Conservation (phyloP, 2,888 invertebrate genomes). For the Alentia gelatinosa region DNA sequence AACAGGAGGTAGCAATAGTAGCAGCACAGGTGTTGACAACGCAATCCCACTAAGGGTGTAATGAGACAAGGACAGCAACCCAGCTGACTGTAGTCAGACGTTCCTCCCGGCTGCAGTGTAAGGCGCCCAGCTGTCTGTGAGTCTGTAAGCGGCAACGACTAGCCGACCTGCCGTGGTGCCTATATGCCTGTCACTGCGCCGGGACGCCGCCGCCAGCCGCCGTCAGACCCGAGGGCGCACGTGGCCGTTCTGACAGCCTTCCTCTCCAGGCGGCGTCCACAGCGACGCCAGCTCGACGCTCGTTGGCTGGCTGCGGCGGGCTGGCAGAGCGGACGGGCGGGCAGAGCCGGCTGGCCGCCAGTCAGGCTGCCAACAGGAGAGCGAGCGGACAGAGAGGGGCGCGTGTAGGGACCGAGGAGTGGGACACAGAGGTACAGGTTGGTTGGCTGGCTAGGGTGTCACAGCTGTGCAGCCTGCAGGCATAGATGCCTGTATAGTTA, state of each 20-base stretch:
- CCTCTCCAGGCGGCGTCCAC: background rate
- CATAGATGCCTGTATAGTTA: too few relatives aligned
- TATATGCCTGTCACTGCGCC: constrained; percentile 26
- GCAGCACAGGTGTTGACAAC: background rate
- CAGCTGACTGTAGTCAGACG: too few relatives aligned
- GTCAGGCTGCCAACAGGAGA: background rate
- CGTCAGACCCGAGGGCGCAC: background rate
- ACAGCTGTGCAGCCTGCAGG: background rate
- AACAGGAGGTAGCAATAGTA: background rate
- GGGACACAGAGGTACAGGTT: background rate
- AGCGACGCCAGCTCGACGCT: background rate
- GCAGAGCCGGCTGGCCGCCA: background rate
- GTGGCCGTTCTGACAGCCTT: background rate
- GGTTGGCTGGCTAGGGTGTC: background rate
- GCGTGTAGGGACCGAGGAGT: background rate
- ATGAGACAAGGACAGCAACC: too few relatives aligned
- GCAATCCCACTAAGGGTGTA: too few relatives aligned
- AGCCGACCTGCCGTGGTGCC: background rate
- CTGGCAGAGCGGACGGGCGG: background rate
- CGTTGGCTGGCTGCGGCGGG: constrained; percentile 11
- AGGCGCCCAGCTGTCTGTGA: background rate
- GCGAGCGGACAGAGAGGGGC: background rate
- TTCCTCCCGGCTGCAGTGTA: too few relatives aligned
- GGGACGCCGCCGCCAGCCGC: background rate
- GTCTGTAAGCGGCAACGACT: background rate